Evolutionary conservation across 1,140 invertebrate species (phyloP), one percentile per base, ranked within the genome.

Genomic region (Dreissena rostriformis): DNA sequence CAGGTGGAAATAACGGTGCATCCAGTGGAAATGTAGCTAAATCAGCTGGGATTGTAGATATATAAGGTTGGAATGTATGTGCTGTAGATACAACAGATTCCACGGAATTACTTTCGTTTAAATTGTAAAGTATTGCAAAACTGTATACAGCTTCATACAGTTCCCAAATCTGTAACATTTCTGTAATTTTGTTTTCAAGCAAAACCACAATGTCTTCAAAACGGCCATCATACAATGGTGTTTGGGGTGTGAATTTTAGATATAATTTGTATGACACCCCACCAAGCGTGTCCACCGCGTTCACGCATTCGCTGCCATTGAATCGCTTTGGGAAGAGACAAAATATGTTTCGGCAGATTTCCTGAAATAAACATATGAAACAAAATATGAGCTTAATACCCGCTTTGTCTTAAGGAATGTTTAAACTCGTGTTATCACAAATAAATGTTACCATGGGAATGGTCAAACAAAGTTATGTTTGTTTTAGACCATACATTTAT

Each of bases 311-410:
- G 15, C 17, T 26, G 12, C 39, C 76, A 55, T 67, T 53, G 29
- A 28, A 24, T 17, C 29, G 12, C 66, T 78, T 78, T 12, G 76
- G 76, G 29, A 78, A 78, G n/a, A 67, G 24, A 26, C 76, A 78
- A 6, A 11, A 17, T 19, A 68, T 28, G 49, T 78, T 66, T 26
- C 76, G 19, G 76, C 76, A 78, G 11, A 52, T 26, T 10, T 55
- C 29, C 76, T 76, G 61, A 65, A 76, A 76, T 28, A 22, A 22
- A 77, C 49, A 17, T 61, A 49, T 22, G 24, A 57, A 61, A 75
- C 12, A n/a, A 12, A 61, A 39, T 39, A 39, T 39, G 4, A 39
- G 39, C 39, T 5, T 39, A 39, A 39, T 39, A 8, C 8, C 8
- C 8, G 39, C 39, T 39, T 8, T 39, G 39, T 39, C 22, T 24